Percentiles rank a stretch among this genome's conserved stretches.
These are phyloP conservation scores for Etia nguti DNA, from an alignment of 2,113 vertebrate genomes.

Conservation along the genomic window DNA sequence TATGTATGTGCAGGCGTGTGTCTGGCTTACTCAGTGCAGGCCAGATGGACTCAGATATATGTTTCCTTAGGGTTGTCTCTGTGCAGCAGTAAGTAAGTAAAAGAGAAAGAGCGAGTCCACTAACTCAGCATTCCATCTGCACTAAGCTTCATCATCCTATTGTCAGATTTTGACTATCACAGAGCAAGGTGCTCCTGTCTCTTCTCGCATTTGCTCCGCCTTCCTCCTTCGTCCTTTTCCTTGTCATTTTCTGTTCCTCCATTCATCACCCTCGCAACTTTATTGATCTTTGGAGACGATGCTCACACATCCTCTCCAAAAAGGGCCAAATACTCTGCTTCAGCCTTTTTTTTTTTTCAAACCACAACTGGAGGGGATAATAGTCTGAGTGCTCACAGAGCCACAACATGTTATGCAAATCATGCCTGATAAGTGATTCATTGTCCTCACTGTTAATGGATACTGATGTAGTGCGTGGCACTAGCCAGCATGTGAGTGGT, in stretches of 20 bases:
- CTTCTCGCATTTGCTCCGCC: background rate
- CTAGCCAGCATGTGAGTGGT: background rate
- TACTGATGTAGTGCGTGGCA: background rate
- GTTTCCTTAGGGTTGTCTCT: conserved; percentile 42
- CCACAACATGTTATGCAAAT: conserved; percentile 45
- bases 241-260: background rate
- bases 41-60: conserved; percentile 56
- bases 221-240: background rate
- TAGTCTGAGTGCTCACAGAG: conserved; percentile 8
- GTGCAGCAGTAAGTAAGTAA: background rate
- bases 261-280: conserved; percentile 24
- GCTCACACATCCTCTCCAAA: background rate
- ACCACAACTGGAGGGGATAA: background rate
- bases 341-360: background rate
- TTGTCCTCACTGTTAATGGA: conserved; percentile 21
- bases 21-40: background rate
- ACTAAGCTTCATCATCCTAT: conserved; percentile 47
- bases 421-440: conserved; percentile 33
- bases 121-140: conserved; percentile 11
- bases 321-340: background rate
- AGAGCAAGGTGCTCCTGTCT: background rate
- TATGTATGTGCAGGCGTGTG: background rate
- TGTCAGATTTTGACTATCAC: conserved; percentile 38
- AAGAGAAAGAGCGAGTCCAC: conserved; percentile 21
- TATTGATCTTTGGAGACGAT: conserved; percentile 7